phyloP scores from a whole-genome alignment of 1,140 invertebrate species.

The Calephelis virginiensis region DNA sequence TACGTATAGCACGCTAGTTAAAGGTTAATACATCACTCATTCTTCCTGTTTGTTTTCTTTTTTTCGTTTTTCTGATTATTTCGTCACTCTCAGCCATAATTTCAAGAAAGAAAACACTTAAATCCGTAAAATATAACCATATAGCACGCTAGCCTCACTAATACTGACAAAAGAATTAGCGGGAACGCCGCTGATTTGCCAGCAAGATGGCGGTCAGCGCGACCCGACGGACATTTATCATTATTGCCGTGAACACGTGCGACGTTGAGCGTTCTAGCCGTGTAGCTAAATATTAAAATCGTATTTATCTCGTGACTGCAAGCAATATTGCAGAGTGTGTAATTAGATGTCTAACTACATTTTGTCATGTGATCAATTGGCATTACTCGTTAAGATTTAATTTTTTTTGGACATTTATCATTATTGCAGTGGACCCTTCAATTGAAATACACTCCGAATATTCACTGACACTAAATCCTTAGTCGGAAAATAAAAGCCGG shows the following conservation, averaged over 20 bases:
- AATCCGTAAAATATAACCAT: constrained; percentile 9
- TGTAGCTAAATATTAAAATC: constrained; percentile 25
- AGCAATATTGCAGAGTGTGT: constrained; percentile 20
- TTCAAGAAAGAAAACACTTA: constrained; percentile 7
- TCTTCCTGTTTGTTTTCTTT: constrained; percentile 12
- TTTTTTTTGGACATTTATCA: constrained; percentile 18
- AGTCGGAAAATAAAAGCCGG: too few relatives aligned
- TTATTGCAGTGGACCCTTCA: constrained; percentile 15
- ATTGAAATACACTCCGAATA: too few relatives aligned
- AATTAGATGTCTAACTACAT: constrained; percentile 9
- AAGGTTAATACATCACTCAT: constrained; percentile 15
- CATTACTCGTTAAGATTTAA: background rate
- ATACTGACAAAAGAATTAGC: too few relatives aligned
- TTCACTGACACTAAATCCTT: too few relatives aligned
- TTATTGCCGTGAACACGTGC: constrained; percentile 23
- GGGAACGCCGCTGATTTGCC: too few relatives aligned
- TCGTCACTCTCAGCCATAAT: constrained; percentile 8
- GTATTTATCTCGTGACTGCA: constrained; percentile 18
- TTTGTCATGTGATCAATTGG: constrained; percentile 6
- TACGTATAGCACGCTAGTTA: constrained; percentile 20
- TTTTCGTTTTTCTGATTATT: constrained; percentile 7
- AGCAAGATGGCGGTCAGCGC: constrained; percentile 6
- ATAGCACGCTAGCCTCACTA: background rate
- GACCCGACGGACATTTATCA: constrained; percentile 10
- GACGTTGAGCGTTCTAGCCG: constrained; percentile 26